Evolutionary conservation across 2,888 invertebrate genomes (phyloP), one percentile per base, ranked within the genome.

Genomic region (Bugulina stolonifera): DNA sequence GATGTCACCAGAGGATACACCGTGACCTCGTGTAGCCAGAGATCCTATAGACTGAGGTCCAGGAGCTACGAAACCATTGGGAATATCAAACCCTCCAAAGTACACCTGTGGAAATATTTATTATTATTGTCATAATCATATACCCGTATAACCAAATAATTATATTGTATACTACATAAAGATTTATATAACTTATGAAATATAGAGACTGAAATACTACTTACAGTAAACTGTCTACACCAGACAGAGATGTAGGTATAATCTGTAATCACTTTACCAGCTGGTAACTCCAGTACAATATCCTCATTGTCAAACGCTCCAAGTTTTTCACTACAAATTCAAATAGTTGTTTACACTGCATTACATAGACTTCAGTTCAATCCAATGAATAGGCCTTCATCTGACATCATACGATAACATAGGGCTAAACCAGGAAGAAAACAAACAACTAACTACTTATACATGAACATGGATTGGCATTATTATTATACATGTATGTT

Each of bases 1-100:
- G 79, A 94, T 91, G 86, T 93, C 93, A 77, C 93, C 94, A 1
- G 94, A 94, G 3, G 93, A 89, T 0, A 94, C 88, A 1, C 93
- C 93, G 83, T 94, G 94, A 0, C 93, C 93, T 71, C 93, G 86
- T 55, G 93, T 88, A 79, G 91, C 91, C 85, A 94, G 92, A 84
- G 93, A 93, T 0, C 93, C 92, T 10, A 64, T 27, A 32, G 2
- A 14, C n/a, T 64, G 64, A 14, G 29, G 64, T 10, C 10, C 32
- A 32, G 64, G 64, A 71, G 94, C 85, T 1, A 93, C 90, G 52
- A 91, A 54, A 72, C 90, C 88, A 1, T 88, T 84, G 0, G 93
- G 91, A 76, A 94, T 91, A 83, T 89, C 90, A 0, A 94, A 91
- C 78, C 93, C 91, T 1, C 93, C 94, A 81, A 94, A 93, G 85